Evolutionary conservation across 53 echinoderm and acorn worm species (phyloP), one percentile per base, ranked within the genome.

Genomic region (Patiria pectinifera): DNA sequence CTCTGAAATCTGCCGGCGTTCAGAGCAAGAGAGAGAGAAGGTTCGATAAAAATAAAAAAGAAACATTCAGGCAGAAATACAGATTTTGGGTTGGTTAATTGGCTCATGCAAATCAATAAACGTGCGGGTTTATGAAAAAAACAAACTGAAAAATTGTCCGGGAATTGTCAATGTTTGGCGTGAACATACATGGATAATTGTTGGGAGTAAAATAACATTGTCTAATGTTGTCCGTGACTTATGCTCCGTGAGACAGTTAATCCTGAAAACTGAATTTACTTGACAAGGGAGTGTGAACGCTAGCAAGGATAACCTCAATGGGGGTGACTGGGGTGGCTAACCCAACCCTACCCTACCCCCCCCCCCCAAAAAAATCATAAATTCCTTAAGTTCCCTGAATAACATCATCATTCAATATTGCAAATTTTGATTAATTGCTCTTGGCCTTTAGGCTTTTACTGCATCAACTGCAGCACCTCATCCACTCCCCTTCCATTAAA

Each of bases 51-150:
- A 35, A 53, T 53, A 6, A 53, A 35, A 35, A 35, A 53, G 53
- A 53, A 53, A 5, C 0, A 53, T 53, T 53, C 53, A 53, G 5
- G 48, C 46, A 80, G 4, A 60, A 82, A 59, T 24, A n/a, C 5
- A 24, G 6, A 15, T 59, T 8, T 21, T 53, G 82, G 82, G 59
- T 82, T 82, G 59, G 82, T 82, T 59, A 53, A 82, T 82, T 58
- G 24, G 59, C 3, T n/a, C 24, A 46, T 59, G 53, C 14, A 19
- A 59, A 59, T 82, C 82, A 82, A 82, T 21, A 82, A 82, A 82
- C 21, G 80, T 59, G 82, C 0, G 53, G 48, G 18, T 48, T 82
- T 49, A 48, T 35, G 35, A 35, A 35, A 35, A 35, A 78, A 4
- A 70, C 70, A 70, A 77, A 77, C 26, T 48, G 1, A 82, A 48